Conservation (phyloP, 2,888 invertebrate genomes). For the Agonopterix arenella region DNA sequence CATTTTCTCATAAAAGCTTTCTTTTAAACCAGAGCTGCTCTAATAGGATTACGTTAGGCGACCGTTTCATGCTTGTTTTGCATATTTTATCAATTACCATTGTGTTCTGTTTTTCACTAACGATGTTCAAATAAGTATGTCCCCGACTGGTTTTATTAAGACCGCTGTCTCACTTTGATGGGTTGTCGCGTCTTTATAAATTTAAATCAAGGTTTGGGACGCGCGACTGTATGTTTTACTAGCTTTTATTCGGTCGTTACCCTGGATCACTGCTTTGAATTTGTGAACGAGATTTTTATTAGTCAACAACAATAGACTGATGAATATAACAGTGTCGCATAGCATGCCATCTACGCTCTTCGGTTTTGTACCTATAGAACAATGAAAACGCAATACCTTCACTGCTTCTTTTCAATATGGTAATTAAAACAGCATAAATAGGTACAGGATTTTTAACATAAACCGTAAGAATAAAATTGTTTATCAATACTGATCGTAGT, state of each 20-base stretch:
- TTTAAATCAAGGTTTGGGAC: slow-evolving; percentile 22
- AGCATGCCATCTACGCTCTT: too few species aligned
- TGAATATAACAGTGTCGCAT: too few species aligned
- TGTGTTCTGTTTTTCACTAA: slow-evolving; percentile 47
- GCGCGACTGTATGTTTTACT: slow-evolving; percentile 20
- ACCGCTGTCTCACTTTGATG: slow-evolving; percentile 31
- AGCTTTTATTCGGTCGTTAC: slow-evolving; percentile 25
- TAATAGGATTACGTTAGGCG: slow-evolving; percentile 36
- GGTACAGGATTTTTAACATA: too few species aligned
- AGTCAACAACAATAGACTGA: not conserved
- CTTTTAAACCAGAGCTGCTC: slow-evolving; percentile 13
- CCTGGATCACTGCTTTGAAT: slow-evolving; percentile 18
- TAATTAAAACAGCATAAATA: too few species aligned
- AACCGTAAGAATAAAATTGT: too few species aligned
- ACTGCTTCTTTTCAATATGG: too few species aligned
- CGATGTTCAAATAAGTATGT: slow-evolving; percentile 57
- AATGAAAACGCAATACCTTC: too few species aligned
- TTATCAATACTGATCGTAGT: too few species aligned
- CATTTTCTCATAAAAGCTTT: slow-evolving; percentile 15
- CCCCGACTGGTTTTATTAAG: slow-evolving; percentile 36
- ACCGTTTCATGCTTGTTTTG: slow-evolving; percentile 34
- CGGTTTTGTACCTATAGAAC: too few species aligned
- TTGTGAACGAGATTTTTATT: slow-evolving; percentile 4
- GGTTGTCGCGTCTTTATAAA: slow-evolving; percentile 27
- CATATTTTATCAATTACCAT: slow-evolving; percentile 66